phyloP scores from a whole-genome alignment of 2,888 invertebrate genomes.

The Xestia ashworthii region DNA sequence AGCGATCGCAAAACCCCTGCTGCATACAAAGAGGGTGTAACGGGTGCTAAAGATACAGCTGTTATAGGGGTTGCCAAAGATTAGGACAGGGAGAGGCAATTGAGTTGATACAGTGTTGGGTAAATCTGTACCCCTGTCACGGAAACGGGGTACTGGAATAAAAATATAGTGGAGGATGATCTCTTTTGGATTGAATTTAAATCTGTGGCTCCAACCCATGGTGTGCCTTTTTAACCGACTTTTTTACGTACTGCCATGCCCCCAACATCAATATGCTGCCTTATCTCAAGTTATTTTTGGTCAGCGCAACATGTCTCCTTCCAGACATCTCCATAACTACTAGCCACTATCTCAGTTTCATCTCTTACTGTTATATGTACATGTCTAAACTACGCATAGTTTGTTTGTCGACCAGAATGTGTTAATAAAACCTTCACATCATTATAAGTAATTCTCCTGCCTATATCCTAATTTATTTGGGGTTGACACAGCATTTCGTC shows the following conservation, averaged over 20 bases:
- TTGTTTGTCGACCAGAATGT: not conserved
- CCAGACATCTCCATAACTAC: not conserved
- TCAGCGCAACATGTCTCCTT: not conserved
- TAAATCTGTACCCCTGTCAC: conserved; percentile 8
- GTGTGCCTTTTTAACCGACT: not conserved
- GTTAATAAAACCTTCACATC: not conserved
- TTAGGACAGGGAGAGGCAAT: conserved; percentile 24
- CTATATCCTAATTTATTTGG: no score
- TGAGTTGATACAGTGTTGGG: conserved; percentile 27
- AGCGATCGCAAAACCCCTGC: not conserved
- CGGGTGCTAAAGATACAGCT: conserved; percentile 38
- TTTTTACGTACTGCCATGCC: not conserved
- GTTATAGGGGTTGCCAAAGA: conserved; percentile 23
- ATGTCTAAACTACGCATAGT: not conserved
- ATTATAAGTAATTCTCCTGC: not conserved
- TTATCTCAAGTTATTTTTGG: not conserved
- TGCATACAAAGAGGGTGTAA: conserved; percentile 32
- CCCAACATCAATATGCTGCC: not conserved
- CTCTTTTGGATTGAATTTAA: not conserved
- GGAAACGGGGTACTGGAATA: conserved; percentile 15
- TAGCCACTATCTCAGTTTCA: not conserved
- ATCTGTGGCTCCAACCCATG: not conserved
- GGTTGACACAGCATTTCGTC: no score
- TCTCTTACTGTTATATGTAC: not conserved
- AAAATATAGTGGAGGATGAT: not conserved